These are phyloP conservation scores for Chaetodon trifasciatus DNA, from an alignment of 2,797 vertebrate species.

Conservation along the genomic window DNA sequence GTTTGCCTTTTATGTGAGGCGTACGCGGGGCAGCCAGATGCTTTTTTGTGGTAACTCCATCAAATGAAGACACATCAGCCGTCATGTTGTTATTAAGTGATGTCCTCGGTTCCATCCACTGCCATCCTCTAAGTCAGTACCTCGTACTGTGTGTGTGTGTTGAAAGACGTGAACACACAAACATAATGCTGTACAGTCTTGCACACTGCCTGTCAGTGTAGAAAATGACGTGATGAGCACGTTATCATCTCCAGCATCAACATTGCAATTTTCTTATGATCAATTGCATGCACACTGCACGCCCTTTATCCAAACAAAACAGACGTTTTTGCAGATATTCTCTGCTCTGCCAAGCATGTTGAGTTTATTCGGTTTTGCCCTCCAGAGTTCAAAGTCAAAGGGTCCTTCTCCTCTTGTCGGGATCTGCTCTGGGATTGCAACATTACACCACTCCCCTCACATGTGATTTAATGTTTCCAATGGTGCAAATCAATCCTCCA, in stretches of 20 bases:
- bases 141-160: background rate
- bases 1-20: slow-evolving; percentile 41
- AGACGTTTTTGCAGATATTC: background rate
- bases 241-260: background rate
- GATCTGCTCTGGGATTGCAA: background rate
- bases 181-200: background rate
- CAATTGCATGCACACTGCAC: background rate
- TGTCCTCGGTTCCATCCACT: slow-evolving; percentile 1
- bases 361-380: background rate
- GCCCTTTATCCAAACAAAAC: background rate
- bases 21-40: slow-evolving; percentile 13
- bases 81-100: slow-evolving; percentile 22
- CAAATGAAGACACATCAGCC: slow-evolving; percentile 33
- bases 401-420: background rate
- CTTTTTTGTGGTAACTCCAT: slow-evolving; percentile 32
- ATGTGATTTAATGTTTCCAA: slow-evolving; percentile 5
- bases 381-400: slow-evolving; percentile 3
- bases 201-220: background rate
- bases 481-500: slow-evolving; percentile 14
- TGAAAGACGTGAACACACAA: background rate
- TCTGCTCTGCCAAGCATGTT: background rate
- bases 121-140: background rate
- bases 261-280: slow-evolving; percentile 4
- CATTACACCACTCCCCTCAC: background rate
- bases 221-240: slow-evolving; percentile 4